A percentile compares a stretch with the other conserved stretches of the same genome.
Evolutionary conservation across 2,797 vertebrate genomes (phyloP).

Genomic region (Fistularia commersonii): DNA sequence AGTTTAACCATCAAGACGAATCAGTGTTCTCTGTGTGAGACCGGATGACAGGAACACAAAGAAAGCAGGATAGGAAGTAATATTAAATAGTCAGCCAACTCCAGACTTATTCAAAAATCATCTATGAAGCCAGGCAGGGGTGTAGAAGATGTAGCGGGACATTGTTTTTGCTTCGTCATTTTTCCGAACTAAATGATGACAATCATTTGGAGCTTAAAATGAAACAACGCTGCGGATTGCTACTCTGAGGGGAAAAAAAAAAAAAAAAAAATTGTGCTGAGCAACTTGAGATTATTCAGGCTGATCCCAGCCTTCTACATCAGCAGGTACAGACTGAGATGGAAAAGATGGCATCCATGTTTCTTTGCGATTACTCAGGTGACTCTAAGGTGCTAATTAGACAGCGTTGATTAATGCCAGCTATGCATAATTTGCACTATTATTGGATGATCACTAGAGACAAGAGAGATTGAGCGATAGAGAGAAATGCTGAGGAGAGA

Average conservation of each 20-base stretch:
- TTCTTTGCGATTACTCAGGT: slow-evolving; percentile 43
- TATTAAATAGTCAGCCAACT: too few species aligned
- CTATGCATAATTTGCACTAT: slow-evolving; percentile 61
- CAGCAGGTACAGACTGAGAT: slow-evolving; percentile 8
- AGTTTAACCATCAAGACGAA: too few species aligned
- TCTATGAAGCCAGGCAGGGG: too few species aligned
- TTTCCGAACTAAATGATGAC: too few species aligned
- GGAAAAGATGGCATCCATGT: not conserved
- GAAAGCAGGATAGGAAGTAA: too few species aligned
- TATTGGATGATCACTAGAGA: slow-evolving; percentile 48
- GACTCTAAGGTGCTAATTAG: slow-evolving; percentile 63
- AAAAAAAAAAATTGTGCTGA: not conserved
- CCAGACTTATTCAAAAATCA: too few species aligned
- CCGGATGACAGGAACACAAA: too few species aligned
- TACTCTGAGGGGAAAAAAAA: not conserved
- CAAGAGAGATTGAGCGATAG: not conserved
- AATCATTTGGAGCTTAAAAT: not conserved
- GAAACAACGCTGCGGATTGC: slow-evolving; percentile 1
- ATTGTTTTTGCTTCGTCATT: too few species aligned
- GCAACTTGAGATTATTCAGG: slow-evolving; percentile 10
- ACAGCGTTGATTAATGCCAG: slow-evolving; percentile 63
- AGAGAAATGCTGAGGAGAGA: not conserved
- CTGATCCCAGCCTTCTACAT: not conserved
- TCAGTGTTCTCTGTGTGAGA: too few species aligned
- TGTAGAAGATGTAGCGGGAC: too few species aligned